These are phyloP conservation scores for Sesamia inferens DNA, from an alignment of 2,888 invertebrate genomes.

Conservation along the genomic window DNA sequence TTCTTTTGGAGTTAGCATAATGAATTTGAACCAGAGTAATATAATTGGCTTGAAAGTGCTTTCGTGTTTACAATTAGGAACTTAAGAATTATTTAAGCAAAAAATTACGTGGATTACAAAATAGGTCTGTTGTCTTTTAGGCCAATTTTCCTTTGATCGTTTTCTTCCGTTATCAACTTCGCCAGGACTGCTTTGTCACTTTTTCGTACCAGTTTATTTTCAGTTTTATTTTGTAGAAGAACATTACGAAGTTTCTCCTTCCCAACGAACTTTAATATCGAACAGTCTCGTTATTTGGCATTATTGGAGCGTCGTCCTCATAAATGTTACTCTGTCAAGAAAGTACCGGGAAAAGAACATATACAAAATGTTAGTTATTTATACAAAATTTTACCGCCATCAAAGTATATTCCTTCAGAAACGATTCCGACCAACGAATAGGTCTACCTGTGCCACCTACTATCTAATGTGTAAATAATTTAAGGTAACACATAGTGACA, in stretches of 20 bases:
- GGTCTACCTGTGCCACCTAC: too few species aligned
- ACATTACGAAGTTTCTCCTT: not conserved
- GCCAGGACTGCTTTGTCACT: not conserved
- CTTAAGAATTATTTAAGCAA: slow-evolving; percentile 1
- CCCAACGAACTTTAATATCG: not conserved
- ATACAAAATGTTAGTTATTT: too few species aligned
- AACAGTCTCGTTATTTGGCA: not conserved
- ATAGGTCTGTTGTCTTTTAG: not conserved
- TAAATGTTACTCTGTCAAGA: not conserved
- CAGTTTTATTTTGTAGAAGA: not conserved
- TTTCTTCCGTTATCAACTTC: not conserved
- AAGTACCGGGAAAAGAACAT: too few species aligned
- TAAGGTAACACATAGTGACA: too few species aligned
- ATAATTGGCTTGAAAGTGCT: slow-evolving; percentile 45
- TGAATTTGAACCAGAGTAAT: slow-evolving; percentile 36
- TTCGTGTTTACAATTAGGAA: slow-evolving; percentile 46
- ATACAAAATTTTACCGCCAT: too few species aligned
- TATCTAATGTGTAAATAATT: too few species aligned
- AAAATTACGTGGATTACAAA: not conserved
- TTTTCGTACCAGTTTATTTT: not conserved
- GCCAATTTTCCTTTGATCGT: slow-evolving; percentile 5
- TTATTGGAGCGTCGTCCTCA: not conserved
- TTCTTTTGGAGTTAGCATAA: slow-evolving; percentile 23
- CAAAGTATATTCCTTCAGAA: too few species aligned
- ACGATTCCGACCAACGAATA: too few species aligned